Base-by-base conservation (phyloP, 2,113 vertebrate genomes). In the Phoxinus phoxinus region DNA sequence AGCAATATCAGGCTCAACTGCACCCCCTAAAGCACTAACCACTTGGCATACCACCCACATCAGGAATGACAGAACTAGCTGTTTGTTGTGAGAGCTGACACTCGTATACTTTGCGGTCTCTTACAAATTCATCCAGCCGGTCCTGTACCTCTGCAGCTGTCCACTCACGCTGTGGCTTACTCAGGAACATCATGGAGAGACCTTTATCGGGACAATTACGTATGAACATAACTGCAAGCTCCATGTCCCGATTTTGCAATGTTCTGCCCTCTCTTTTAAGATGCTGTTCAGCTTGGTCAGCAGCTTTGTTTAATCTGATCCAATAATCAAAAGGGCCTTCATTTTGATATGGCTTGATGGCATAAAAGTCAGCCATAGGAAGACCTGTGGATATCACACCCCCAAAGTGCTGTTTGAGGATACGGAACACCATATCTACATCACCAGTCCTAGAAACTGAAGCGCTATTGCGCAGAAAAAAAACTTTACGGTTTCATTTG, bases 191-290 rank as follows among this genome's bases (percentile, higher is more conserved):
- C 15, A 85, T 9, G 56, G 75, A 61, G 3, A 85, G 63, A 12
- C 53, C 77, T 73, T 21, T 56, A 48, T 82, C 56, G 0, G 85
- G 78, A 35, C 53, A 82, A 35, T 86, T 63, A 7, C 23, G 59
- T 41, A 86, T 86, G 32, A 86, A 86, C 56, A 83, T 74, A 51
- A 81, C 85, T 19, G 85, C 79, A 19, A 86, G 15, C 5, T 86
- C 79, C 12, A 67, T 63, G 19, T 23, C 25, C 56, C 48, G 58
- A 27, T 82, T 19, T 19, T 35, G 30, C 41, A 75, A 2, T 10
- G 19, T 32, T 61, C 61, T 83, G 4, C 48, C 79, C 44, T 75
- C 72, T 9, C 71, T 19, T 27, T 41, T 74, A 12, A 77, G 58
- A 32, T 17, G 58, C 30, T 86, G 79, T 12, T 86, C 80, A n/a